Conservation (phyloP, 2,888 invertebrate genomes). For the Carterocephalus palaemon region DNA sequence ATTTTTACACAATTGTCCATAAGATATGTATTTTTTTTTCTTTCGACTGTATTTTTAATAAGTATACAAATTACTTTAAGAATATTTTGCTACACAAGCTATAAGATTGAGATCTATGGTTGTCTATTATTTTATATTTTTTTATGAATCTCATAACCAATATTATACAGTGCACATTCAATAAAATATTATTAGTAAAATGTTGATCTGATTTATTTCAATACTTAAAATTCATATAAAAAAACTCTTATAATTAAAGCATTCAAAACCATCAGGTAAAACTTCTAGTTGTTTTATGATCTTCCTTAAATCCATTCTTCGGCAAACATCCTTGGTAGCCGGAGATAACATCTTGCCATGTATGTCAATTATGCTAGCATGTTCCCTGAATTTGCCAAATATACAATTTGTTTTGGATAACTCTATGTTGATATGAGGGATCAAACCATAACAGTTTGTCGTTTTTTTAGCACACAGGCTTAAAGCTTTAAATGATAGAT, state of each 20-base stretch:
- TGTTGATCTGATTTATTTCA: constrained; percentile 27
- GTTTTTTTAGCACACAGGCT: constrained; percentile 59
- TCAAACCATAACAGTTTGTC: constrained; percentile 55
- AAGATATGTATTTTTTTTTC: too few species aligned
- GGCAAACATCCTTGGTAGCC: constrained; percentile 57
- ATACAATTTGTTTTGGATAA: constrained; percentile 65
- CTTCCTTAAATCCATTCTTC: constrained; percentile 50
- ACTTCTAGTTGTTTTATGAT: constrained; percentile 52
- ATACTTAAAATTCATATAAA: constrained; percentile 28
- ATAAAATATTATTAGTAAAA: constrained; percentile 18
- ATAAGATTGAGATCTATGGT: background rate
- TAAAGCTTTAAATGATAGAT: constrained; percentile 64
- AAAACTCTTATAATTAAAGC: constrained; percentile 48
- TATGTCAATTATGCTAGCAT: constrained; percentile 52
- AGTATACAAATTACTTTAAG: background rate
- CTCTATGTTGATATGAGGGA: constrained; percentile 52
- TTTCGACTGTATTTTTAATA: background rate
- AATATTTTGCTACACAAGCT: background rate
- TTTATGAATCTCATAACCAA: constrained; percentile 24
- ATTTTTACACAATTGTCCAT: too few species aligned
- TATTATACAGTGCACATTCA: constrained; percentile 1
- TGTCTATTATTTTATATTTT: constrained; percentile 1
- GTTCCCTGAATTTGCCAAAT: constrained; percentile 65
- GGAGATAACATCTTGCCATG: constrained; percentile 42
- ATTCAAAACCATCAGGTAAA: constrained; percentile 58